These are phyloP conservation scores for Menidia beryllina DNA, from an alignment of 2,113 vertebrate species.

Conservation along the genomic window DNA sequence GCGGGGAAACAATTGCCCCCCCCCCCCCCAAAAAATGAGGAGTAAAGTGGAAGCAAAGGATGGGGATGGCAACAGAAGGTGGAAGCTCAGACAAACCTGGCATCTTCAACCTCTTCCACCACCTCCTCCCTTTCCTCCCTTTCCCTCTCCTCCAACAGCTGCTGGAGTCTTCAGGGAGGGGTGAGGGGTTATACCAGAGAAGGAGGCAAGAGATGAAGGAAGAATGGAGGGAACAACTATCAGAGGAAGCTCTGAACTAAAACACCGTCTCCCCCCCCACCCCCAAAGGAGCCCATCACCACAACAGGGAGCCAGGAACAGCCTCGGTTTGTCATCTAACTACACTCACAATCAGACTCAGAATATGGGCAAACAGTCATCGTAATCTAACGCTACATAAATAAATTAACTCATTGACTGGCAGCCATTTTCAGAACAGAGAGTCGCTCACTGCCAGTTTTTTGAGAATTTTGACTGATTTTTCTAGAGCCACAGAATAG, in stretches of 20 bases:
- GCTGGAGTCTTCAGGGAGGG: slow-evolving; percentile 92
- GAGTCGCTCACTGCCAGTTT: too few relatives aligned
- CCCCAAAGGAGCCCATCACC: background rate
- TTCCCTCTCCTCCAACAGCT: slow-evolving; percentile 93
- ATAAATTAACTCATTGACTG: too few relatives aligned
- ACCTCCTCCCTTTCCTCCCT: slow-evolving; percentile 86
- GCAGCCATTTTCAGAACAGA: too few relatives aligned
- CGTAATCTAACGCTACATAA: too few relatives aligned
- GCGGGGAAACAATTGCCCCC: slow-evolving; percentile 76
- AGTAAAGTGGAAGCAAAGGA: slow-evolving; percentile 44
- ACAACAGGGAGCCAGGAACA: background rate
- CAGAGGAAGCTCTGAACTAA: slow-evolving; percentile 58
- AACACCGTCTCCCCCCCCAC: slow-evolving; percentile 2
- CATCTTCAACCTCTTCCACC: slow-evolving; percentile 77
- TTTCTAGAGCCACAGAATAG: too few relatives aligned
- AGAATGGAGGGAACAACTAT: slow-evolving; percentile 59
- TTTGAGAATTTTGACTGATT: too few relatives aligned
- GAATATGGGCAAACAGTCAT: too few relatives aligned
- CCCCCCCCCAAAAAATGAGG: too few relatives aligned
- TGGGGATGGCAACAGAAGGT: slow-evolving; percentile 50
- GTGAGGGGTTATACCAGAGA: slow-evolving; percentile 85
- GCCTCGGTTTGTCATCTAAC: too few relatives aligned
- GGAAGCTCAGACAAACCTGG: slow-evolving; percentile 80
- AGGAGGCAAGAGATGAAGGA: slow-evolving; percentile 60
- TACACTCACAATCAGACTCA: too few relatives aligned